Base-by-base conservation (phyloP, 2,113 vertebrate genomes). In the Glareola pratincola region DNA sequence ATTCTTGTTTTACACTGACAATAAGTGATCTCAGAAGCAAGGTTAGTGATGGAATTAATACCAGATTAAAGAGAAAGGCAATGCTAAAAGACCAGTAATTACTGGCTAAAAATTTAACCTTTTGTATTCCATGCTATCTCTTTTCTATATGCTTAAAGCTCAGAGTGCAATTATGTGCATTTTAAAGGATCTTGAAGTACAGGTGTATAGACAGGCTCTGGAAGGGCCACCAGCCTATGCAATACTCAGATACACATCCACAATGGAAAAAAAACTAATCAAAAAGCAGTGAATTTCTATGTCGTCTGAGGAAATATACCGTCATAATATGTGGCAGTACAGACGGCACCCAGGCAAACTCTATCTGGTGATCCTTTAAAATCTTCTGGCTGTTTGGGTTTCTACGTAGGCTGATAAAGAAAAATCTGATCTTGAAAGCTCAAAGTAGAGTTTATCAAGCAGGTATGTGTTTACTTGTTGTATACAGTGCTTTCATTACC, bases 1-100 rank as follows among this genome's bases (percentile, higher is more conserved):
- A 81, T 95, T 94, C 39, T 95, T 93, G 23, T 83, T 98, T 98
- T 97, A 92, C 94, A 97, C 86, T 92, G 87, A 94, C 85, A 97
- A 79, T 93, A 94, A 94, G 76, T 75, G 82, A 96, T 96, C 96
- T 98, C 88, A 93, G 94, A 94, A 98, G 95, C 92, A 74, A 92
- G 82, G 94, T 68, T 88, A 95, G 51, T 51, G 29, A 68, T 84
- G 27, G 67, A 97, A 92, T 91, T 68, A 96, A 91, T 88, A 82
- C 20, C 37, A 60, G 62, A 92, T 83, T 92, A 94, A 90, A 79
- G n/a, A 71, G 83, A 50, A 91, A 66, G 17, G 2, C 12, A 74
- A 39, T 83, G 30, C 78, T 56, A 68, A 89, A 94, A 90, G 23
- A 95, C 11, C 11, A 80, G 48, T 37, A 89, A 96, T 21, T 47